phyloP scores from a whole-genome alignment of 53 echinoderm and acorn worm genomes.

The Actinopyga echinites region DNA sequence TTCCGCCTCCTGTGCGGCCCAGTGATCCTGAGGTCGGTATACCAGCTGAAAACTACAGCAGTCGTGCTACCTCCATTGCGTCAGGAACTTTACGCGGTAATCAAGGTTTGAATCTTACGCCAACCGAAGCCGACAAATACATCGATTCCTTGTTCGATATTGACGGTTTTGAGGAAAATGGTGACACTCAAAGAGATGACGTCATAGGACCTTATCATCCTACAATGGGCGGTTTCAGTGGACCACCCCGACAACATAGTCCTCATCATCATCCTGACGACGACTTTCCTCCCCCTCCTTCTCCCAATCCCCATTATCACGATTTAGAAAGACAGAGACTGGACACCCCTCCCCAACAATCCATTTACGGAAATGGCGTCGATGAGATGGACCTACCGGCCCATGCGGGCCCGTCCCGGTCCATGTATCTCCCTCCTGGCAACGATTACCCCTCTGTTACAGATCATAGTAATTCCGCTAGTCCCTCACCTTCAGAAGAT shows the following conservation, averaged over 20 bases:
- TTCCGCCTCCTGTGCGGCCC: not conserved
- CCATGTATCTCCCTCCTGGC: slow-evolving; percentile 23
- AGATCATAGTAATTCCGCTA: not conserved
- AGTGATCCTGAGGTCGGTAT: slow-evolving; percentile 38
- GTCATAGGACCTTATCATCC: slow-evolving; percentile 31
- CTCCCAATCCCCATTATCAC: slow-evolving; percentile 19
- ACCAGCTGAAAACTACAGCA: slow-evolving; percentile 39
- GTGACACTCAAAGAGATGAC: not conserved
- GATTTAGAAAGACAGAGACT: slow-evolving; percentile 21
- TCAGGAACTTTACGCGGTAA: slow-evolving; percentile 30
- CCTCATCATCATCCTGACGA: slow-evolving; percentile 20
- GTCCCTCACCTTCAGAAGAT: slow-evolving; percentile 2
- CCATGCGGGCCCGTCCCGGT: slow-evolving; percentile 1
- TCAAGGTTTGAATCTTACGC: not conserved
- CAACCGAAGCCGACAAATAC: not conserved
- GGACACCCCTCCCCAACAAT: slow-evolving; percentile 19
- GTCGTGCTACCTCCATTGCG: slow-evolving; percentile 14
- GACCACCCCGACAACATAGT: slow-evolving; percentile 3
- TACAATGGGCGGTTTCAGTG: slow-evolving; percentile 3
- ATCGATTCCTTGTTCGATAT: slow-evolving; percentile 42
- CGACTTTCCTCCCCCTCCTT: slow-evolving; percentile 12
- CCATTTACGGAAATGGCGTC: not conserved
- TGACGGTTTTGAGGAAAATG: not conserved
- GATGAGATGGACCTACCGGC: slow-evolving; percentile 26
- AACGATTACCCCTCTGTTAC: slow-evolving; percentile 14